Evolutionary conservation across 2,797 vertebrate species (phyloP).

Genomic region (Etheostoma nigrum): DNA sequence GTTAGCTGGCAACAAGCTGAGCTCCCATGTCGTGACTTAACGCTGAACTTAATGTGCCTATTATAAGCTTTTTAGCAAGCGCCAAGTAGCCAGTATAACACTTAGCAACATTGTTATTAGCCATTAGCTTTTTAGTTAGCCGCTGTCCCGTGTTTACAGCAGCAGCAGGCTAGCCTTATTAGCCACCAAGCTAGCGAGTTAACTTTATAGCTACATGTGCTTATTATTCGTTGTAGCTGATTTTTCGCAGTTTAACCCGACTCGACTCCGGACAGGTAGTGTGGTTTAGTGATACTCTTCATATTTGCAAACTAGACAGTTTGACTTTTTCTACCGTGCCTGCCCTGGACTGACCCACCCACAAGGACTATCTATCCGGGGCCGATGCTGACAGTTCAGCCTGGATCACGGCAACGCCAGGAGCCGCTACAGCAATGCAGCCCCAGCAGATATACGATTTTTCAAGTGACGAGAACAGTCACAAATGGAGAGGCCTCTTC

Average conservation of each 20-base stretch:
- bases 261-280: conserved; percentile 22
- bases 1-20: conserved; percentile 43
- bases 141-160: conserved; percentile 75
- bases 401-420: conserved; percentile 85
- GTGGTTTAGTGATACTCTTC: conserved; percentile 37
- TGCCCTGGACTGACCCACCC: conserved; percentile 84
- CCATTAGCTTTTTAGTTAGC: conserved; percentile 68
- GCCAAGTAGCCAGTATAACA: conserved; percentile 54
- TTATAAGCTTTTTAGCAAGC: conserved; percentile 37
- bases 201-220: conserved; percentile 78
- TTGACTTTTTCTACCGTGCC: conserved; percentile 67
- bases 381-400: conserved; percentile 90
- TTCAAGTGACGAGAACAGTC: conserved; percentile 95
- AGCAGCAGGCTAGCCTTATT: conserved; percentile 53
- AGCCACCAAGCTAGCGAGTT: conserved; percentile 74
- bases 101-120: conserved; percentile 79
- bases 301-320: conserved; percentile 45
- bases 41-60: conserved; percentile 60
- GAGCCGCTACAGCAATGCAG: conserved; percentile 92
- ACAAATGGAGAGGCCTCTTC: conserved; percentile 97
- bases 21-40: conserved; percentile 34
- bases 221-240: conserved; percentile 50
- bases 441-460: conserved; percentile 96
- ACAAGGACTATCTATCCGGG: conserved; percentile 81
- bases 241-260: conserved; percentile 28